phyloP scores from a whole-genome alignment of 2,888 invertebrate species.

The Salticus scenicus region DNA sequence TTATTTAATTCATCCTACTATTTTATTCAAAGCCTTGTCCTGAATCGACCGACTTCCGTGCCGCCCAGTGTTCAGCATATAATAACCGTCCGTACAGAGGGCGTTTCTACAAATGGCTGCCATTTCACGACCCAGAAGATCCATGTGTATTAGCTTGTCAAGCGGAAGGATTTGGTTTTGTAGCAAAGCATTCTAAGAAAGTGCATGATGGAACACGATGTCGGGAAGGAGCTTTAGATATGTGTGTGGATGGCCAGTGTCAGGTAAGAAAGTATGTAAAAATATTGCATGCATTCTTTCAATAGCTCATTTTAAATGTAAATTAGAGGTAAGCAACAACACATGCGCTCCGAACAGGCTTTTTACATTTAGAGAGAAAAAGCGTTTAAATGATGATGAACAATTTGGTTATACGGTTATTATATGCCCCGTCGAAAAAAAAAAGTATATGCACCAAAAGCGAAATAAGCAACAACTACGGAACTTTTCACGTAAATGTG shows the following conservation, averaged over 20 bases:
- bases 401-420: too few relatives aligned
- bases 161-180: slow-evolving; percentile 80
- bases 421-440: too few relatives aligned
- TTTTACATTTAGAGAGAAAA: too few relatives aligned
- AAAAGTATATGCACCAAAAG: too few relatives aligned
- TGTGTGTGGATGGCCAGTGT: slow-evolving; percentile 95
- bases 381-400: too few relatives aligned
- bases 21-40: slow-evolving; percentile 84
- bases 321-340: too few relatives aligned
- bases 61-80: slow-evolving; percentile 90
- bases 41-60: slow-evolving; percentile 85
- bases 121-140: slow-evolving; percentile 87
- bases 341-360: too few relatives aligned
- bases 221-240: slow-evolving; percentile 87
- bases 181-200: slow-evolving; percentile 84
- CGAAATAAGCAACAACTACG: too few relatives aligned
- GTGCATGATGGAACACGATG: slow-evolving; percentile 95
- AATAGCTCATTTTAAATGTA: too few relatives aligned
- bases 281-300: too few relatives aligned
- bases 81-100: slow-evolving; percentile 84
- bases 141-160: slow-evolving; percentile 91
- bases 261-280: slow-evolving; percentile 81
- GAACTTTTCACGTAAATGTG: too few relatives aligned
- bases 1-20: too few relatives aligned
- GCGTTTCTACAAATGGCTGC: slow-evolving; percentile 84